Conservation (phyloP, 2,797 vertebrate species). For the Crypturellus tataupa region DNA sequence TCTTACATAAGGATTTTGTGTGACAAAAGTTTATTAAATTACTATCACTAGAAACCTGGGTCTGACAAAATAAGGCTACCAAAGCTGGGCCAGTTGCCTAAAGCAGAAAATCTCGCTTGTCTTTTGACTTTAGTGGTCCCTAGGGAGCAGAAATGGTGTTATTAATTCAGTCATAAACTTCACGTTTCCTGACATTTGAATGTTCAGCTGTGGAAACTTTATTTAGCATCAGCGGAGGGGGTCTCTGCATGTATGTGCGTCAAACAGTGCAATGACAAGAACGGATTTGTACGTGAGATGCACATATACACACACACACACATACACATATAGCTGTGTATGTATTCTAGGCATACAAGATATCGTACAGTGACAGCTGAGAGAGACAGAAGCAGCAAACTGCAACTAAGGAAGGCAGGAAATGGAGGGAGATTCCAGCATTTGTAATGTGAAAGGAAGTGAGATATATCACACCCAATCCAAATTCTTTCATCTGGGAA, state of each 20-base stretch:
- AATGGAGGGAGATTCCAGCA: neutral
- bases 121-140: neutral
- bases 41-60: neutral
- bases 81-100: neutral
- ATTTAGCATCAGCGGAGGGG: neutral
- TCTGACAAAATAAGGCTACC: neutral
- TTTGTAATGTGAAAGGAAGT: neutral
- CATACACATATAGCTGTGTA: neutral
- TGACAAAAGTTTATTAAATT: neutral
- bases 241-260: neutral
- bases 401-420: neutral
- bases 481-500: neutral
- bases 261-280: neutral
- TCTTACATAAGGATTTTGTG: neutral
- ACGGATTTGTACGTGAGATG: neutral
- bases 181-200: neutral
- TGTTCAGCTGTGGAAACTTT: neutral
- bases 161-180: neutral
- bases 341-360: neutral
- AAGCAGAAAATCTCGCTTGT: neutral
- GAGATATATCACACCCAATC: accelerated
- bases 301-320: neutral
- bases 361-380: neutral
- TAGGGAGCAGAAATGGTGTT: neutral
- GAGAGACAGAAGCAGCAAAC: neutral